A percentile compares a stretch with the other conserved stretches of the same genome.
phyloP scores from a whole-genome alignment of 2,113 vertebrate species.

The Epinephelus lanceolatus region DNA sequence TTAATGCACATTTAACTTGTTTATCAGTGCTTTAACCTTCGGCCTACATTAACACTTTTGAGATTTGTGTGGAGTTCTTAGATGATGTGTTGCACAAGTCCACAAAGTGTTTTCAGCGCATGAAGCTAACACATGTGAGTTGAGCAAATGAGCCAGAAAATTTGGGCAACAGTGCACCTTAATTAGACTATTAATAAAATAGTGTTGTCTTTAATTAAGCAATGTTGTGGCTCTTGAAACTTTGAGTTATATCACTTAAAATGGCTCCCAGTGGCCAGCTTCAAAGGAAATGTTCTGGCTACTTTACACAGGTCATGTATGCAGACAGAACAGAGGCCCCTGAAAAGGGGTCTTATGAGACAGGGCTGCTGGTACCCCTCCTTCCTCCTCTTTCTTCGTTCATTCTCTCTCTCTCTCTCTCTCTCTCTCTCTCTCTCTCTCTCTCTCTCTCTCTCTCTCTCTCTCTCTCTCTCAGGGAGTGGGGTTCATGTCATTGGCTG shows the following conservation, averaged over 20 bases:
- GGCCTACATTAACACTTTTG: conserved; percentile 28
- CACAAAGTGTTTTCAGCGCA: conserved; percentile 3
- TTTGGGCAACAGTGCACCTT: neutral
- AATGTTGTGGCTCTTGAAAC: neutral
- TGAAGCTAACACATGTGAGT: neutral
- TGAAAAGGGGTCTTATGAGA: conserved; percentile 70
- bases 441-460: conserved; percentile 43
- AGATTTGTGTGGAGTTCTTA: conserved; percentile 33
- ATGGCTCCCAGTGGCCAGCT: conserved; percentile 42
- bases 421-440: conserved; percentile 41
- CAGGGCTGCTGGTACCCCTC: conserved; percentile 49
- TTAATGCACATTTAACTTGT: conserved; percentile 7
- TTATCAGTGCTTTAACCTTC: conserved; percentile 47
- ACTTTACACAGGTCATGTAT: conserved; percentile 72
- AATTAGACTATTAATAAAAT: neutral
- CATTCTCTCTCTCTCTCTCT: conserved; percentile 25
- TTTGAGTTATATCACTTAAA: conserved; percentile 24
- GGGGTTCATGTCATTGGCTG: conserved; percentile 66
- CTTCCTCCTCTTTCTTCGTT: conserved; percentile 22
- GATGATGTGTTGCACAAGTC: conserved; percentile 42
- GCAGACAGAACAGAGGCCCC: conserved; percentile 71
- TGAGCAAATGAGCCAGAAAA: conserved; percentile 15
- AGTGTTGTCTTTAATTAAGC: neutral
- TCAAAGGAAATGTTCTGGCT: conserved; percentile 67
- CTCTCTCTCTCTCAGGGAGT: conserved; percentile 45